Conservation (phyloP, 2,797 vertebrate genomes). For the Danio choprae region DNA sequence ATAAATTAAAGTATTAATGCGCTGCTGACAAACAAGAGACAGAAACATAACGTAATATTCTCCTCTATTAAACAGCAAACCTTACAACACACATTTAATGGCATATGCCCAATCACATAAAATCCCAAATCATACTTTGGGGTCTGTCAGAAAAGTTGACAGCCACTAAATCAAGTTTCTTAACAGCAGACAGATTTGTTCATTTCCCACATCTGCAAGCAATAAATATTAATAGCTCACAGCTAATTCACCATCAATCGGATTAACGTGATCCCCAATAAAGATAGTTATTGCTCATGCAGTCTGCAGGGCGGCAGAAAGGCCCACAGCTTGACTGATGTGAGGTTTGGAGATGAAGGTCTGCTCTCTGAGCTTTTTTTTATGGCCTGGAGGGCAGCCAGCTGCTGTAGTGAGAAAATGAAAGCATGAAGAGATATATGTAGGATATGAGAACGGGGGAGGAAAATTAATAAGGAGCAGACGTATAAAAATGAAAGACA, state of each 20-base stretch:
- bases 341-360: conserved; percentile 65
- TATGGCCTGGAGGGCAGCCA: conserved; percentile 63
- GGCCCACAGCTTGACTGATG: conserved; percentile 57
- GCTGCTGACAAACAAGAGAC: conserved; percentile 20
- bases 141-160: conserved; percentile 43
- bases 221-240: conserved; percentile 56
- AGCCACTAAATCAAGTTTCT: conserved; percentile 55
- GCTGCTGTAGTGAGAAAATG: conserved; percentile 46
- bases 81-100: neutral
- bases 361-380: conserved; percentile 60
- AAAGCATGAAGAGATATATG: conserved; percentile 34
- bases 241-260: conserved; percentile 63
- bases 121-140: conserved; percentile 26
- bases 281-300: conserved; percentile 60
- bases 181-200: conserved; percentile 29
- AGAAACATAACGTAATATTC: neutral
- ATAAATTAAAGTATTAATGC: conserved; percentile 6
- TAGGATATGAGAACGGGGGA: conserved; percentile 16
- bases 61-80: neutral
- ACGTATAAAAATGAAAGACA: conserved; percentile 24
- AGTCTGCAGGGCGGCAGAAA: conserved; percentile 51
- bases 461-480: conserved; percentile 47
- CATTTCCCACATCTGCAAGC: conserved; percentile 46
- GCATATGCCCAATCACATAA: neutral
- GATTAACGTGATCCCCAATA: conserved; percentile 58